A percentile compares a stretch with the other conserved stretches of the same genome.
phyloP scores from a whole-genome alignment of 2,113 vertebrate genomes.

The Aphelocoma coerulescens region DNA sequence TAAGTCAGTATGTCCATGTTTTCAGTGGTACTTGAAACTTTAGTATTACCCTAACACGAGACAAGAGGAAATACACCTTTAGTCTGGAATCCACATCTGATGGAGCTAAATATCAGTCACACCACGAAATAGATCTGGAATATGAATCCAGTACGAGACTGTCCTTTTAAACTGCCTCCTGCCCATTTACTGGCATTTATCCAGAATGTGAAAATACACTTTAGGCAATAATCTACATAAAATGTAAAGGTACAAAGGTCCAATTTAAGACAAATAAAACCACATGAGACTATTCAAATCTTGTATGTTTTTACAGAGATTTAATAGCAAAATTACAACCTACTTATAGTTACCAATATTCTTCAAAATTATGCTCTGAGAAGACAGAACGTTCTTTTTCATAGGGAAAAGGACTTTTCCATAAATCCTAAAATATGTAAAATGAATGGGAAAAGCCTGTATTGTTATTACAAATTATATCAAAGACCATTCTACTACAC shows the following conservation, averaged over 20 bases:
- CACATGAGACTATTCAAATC: neutral
- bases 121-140: neutral
- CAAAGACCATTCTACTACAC: neutral
- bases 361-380: neutral
- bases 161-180: neutral
- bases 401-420: neutral
- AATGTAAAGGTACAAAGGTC: neutral
- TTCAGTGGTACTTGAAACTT: neutral
- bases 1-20: neutral
- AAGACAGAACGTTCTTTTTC: neutral
- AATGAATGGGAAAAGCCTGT: neutral
- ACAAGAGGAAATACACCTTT: neutral
- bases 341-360: neutral
- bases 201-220: neutral
- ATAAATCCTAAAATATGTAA: neutral
- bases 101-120: neutral
- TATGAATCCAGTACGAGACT: neutral
- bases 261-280: neutral
- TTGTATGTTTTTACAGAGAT: neutral
- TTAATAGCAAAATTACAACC: neutral
- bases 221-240: neutral
- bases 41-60: rapidly evolving
- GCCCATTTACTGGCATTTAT: neutral
- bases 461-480: neutral
- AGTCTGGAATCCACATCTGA: neutral